phyloP scores from a whole-genome alignment of 2,113 vertebrate species.

The Dunckerocampus dactyliophorus region DNA sequence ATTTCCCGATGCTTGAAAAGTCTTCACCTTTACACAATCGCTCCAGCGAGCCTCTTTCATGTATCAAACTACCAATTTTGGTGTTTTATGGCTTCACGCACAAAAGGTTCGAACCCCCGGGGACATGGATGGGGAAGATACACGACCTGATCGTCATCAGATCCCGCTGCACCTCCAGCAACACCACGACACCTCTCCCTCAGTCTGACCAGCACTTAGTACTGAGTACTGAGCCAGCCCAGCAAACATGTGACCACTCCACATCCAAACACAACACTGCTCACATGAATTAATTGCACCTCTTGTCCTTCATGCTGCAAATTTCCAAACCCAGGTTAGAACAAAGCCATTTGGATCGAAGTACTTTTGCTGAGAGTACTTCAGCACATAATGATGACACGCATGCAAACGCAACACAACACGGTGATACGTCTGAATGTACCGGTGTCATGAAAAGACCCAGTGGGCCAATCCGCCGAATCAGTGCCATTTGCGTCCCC shows the following conservation, averaged over 20 bases:
- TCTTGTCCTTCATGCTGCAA: too few species aligned
- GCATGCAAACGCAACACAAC: too few species aligned
- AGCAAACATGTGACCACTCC: neutral
- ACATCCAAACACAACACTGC: too few species aligned
- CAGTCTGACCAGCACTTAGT: neutral
- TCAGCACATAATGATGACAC: too few species aligned
- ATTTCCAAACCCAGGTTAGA: too few species aligned
- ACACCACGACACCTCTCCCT: neutral
- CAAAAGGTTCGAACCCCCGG: neutral
- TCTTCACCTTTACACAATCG: neutral
- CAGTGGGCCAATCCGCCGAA: too few species aligned
- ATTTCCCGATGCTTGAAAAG: constrained; percentile 7
- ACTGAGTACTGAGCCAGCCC: neutral
- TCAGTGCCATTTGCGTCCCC: too few species aligned
- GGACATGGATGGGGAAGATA: constrained; percentile 3
- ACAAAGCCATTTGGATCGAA: too few species aligned
- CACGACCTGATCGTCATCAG: constrained; percentile 7
- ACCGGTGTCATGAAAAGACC: too few species aligned
- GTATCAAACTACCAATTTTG: neutral
- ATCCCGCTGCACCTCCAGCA: neutral
- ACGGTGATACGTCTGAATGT: too few species aligned
- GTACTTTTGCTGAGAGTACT: too few species aligned
- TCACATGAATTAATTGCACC: too few species aligned
- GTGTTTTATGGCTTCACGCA: constrained; percentile 18
- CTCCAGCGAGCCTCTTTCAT: constrained; percentile 6